Base-by-base conservation (phyloP, 1,140 invertebrate species). In the Pseudobourletiella spinata region DNA sequence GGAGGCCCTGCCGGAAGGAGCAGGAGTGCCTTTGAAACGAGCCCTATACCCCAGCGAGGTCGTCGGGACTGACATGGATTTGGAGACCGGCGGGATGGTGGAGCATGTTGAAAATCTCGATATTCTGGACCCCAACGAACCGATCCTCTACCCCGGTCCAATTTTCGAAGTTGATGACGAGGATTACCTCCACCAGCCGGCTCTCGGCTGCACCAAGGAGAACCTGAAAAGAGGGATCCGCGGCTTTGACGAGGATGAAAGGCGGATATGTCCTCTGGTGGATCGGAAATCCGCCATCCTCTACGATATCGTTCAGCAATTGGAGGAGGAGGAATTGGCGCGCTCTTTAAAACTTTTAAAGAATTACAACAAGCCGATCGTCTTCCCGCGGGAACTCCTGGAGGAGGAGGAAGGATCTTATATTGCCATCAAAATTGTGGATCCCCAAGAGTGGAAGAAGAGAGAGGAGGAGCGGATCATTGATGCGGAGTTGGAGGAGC, bases 161-260 rank as follows among this genome's bases (percentile, higher is more conserved):
- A 28, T 54, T 26, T 54, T 54, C 30, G 50, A 54, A 8, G 25
- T 22, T 1, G 61, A 57, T 18, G 55, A 63, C n/a, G 54, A 57
- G 25, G 28, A 55, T n/a, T 63, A 18, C 28, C 28, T 63, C 18
- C 29, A 50, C 4, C 26, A 63, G 44, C 26, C 51, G 4, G 22
- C 16, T 1, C 8, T 46, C 11, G 55, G 54, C 2, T 35, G 48
- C n/a, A 44, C 35, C 15, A 35, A 63, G 20, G 55, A 51, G n/a
- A 43, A 63, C 28, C 30, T 57, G 18, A 57, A 57, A 16, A 24
- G 50, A 30, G 43, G 29, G 4, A 32, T 63, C n/a, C 35, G 24
- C 3, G 61, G 61, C 25, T 63, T 57, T 30, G 61, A 57, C n/a
- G n/a, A n/a, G 6, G 54, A 63, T n/a, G 61, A 63, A 51, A 28